phyloP scores from a whole-genome alignment of 1,140 invertebrate genomes.

The Sinella curviseta region DNA sequence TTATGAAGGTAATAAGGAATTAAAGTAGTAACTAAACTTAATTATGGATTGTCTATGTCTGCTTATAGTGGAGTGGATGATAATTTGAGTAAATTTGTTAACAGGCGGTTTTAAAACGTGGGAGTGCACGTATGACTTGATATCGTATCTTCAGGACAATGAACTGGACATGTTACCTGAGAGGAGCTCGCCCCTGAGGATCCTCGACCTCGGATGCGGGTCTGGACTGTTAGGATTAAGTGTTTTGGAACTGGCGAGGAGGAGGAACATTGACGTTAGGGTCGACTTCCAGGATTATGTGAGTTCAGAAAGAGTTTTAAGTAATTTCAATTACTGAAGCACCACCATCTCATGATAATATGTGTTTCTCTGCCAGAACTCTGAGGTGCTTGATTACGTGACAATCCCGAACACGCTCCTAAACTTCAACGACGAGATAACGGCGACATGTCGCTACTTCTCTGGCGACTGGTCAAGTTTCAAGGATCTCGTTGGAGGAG shows the following conservation, averaged over 20 bases:
- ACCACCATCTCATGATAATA: too few relatives aligned
- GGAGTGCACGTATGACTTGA: conserved; percentile 80
- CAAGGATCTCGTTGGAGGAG: conserved; percentile 53
- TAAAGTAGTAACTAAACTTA: too few relatives aligned
- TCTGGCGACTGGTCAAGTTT: conserved; percentile 79
- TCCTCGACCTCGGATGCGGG: conserved; percentile 85
- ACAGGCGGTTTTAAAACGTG: conserved; percentile 85
- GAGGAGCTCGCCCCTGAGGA: conserved; percentile 56
- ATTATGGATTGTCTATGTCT: too few relatives aligned
- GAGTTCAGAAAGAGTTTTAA: conserved; percentile 52
- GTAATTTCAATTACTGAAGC: not conserved
- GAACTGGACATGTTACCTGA: conserved; percentile 54
- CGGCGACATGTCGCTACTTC: conserved; percentile 66
- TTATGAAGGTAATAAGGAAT: too few relatives aligned
- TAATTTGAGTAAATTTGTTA: too few relatives aligned
- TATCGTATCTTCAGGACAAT: conserved; percentile 61
- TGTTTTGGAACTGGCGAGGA: conserved; percentile 62
- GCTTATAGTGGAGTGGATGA: too few relatives aligned
- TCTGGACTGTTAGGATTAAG: conserved; percentile 77
- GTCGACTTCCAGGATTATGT: conserved; percentile 92
- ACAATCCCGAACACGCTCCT: conserved; percentile 78
- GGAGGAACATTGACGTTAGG: conserved; percentile 52
- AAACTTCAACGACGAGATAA: conserved; percentile 62
- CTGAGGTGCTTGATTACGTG: conserved; percentile 68
- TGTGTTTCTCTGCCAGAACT: conserved; percentile 63